Conservation (phyloP, 2,888 invertebrate genomes). For the Orchestes rusci region DNA sequence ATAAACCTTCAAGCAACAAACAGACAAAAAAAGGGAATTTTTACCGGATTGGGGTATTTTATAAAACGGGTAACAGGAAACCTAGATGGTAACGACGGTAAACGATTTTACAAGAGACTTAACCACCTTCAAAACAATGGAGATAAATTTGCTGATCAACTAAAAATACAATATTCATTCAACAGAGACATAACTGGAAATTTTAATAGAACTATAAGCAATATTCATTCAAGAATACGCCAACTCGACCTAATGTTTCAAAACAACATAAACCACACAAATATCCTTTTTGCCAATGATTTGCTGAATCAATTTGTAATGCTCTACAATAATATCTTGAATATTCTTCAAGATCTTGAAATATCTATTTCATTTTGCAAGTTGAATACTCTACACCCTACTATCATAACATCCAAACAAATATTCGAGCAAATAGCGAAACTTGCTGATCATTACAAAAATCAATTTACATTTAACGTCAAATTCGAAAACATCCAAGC, state of each 20-base stretch:
- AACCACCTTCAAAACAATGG: background rate
- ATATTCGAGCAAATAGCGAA: background rate
- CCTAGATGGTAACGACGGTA: constrained; percentile 3
- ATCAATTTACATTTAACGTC: background rate
- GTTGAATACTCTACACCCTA: background rate
- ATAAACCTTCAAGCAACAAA: background rate
- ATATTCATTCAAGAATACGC: background rate
- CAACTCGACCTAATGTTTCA: background rate
- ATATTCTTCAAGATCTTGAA: background rate
- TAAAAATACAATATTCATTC: no score
- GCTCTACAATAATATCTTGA: background rate
- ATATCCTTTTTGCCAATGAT: background rate
- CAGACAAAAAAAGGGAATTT: background rate
- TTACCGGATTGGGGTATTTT: background rate
- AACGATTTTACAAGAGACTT: background rate
- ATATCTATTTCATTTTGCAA: background rate
- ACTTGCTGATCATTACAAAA: no score
- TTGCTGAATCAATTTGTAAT: background rate
- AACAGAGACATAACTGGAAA: background rate
- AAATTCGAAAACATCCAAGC: background rate
- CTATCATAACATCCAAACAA: background rate
- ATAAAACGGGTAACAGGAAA: constrained; percentile 5
- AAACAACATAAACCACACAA: background rate
- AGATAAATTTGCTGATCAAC: background rate
- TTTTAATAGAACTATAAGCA: background rate